These are phyloP conservation scores for Uromys caudimaculatus DNA, from an alignment of 2,797 vertebrate species.

Conservation along the genomic window DNA sequence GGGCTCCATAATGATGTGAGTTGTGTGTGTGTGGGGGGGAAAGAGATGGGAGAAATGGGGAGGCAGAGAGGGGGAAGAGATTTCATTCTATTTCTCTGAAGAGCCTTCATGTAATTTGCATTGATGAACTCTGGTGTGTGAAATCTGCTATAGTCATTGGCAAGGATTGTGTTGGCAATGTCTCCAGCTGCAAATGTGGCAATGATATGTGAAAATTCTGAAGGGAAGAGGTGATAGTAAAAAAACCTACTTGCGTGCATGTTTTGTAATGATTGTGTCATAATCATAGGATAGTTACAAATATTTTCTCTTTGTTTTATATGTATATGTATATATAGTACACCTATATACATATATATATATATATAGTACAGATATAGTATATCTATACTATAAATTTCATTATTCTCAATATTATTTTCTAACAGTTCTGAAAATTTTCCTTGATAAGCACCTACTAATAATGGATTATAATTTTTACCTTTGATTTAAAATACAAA, in stretches of 20 bases:
- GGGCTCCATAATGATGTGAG: not conserved
- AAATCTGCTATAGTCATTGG: not conserved
- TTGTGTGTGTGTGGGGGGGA: not conserved
- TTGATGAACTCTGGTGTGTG: not conserved
- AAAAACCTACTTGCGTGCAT: not conserved
- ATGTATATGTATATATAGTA: not conserved
- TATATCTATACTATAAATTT: not conserved
- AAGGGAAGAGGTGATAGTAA: not conserved
- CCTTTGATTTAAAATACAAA: not conserved
- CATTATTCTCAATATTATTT: not conserved
- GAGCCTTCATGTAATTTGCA: not conserved
- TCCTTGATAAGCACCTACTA: not conserved
- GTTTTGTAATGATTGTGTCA: not conserved
- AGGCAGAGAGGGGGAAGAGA: too few species aligned
- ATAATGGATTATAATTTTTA: not conserved
- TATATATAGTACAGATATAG: not conserved
- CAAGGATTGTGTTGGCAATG: rapidly evolving
- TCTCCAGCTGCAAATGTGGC: not conserved
- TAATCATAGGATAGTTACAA: not conserved
- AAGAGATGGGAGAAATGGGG: too few species aligned
- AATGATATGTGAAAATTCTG: not conserved
- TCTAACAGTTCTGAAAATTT: not conserved
- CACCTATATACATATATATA: not conserved
- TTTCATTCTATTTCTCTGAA: too few species aligned
- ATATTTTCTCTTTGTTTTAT: not conserved